Conservation (phyloP, 2,888 invertebrate species). For the Hetaerina titia region DNA sequence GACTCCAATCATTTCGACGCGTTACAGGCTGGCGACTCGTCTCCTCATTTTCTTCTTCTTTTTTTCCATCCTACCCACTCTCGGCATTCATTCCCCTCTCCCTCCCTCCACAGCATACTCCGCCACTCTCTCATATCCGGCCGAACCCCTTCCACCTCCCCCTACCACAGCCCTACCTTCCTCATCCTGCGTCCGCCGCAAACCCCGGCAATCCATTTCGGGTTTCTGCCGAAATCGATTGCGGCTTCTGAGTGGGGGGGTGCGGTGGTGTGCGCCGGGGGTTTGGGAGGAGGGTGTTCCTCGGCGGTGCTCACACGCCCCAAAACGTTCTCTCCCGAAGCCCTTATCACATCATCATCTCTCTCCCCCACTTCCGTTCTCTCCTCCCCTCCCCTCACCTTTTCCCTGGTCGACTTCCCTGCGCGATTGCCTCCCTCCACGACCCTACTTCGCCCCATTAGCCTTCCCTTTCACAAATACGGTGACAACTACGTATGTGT, state of each 20-base stretch:
- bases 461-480: background rate
- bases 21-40: background rate
- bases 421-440: background rate
- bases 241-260: background rate
- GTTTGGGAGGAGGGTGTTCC: background rate
- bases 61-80: background rate
- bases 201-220: constrained; percentile 50
- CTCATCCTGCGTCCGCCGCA: background rate
- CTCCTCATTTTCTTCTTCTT: background rate
- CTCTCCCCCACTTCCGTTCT: background rate
- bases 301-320: background rate
- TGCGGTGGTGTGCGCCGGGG: background rate
- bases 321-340: background rate
- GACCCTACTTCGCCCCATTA: background rate
- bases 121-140: background rate
- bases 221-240: constrained; percentile 54
- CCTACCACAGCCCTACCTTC: background rate
- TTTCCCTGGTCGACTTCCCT: background rate
- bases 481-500: no score
- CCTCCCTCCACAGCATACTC: background rate
- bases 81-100: no score
- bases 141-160: background rate
- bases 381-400: background rate
- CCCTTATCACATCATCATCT: constrained; percentile 55
- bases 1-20: background rate